These are phyloP conservation scores for Oophaga pumilio DNA, from an alignment of 2,113 vertebrate genomes.

Conservation along the genomic window DNA sequence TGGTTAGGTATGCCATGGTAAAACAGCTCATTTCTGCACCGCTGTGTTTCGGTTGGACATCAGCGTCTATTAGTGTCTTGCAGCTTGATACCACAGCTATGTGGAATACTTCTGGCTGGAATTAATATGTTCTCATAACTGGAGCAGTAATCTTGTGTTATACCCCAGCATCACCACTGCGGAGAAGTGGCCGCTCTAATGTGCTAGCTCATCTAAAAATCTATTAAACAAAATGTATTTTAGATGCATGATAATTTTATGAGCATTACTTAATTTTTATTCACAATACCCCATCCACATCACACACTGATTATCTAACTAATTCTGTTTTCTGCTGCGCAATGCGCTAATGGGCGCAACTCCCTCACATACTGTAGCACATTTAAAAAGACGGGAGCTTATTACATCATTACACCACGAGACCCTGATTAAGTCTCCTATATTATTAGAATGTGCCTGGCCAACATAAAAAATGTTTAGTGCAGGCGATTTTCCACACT, in stretches of 20 bases:
- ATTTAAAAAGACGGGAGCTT: slow-evolving; percentile 13
- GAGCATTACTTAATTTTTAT: slow-evolving; percentile 55
- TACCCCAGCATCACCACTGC: slow-evolving; percentile 14
- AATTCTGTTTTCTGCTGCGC: slow-evolving; percentile 21
- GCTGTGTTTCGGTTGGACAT: neutral
- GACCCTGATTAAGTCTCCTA: slow-evolving; percentile 32
- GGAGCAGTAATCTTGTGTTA: neutral
- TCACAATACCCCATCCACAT: slow-evolving; percentile 52
- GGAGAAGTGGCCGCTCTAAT: slow-evolving; percentile 32
- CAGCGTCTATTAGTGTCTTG: neutral
- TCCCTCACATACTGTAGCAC: slow-evolving; percentile 17
- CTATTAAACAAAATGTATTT: slow-evolving; percentile 53
- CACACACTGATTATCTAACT: slow-evolving; percentile 42
- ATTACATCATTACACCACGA: slow-evolving; percentile 43
- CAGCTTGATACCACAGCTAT: neutral
- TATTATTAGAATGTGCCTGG: slow-evolving; percentile 39
- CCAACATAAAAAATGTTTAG: slow-evolving; percentile 49
- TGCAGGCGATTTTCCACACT: slow-evolving; percentile 10
- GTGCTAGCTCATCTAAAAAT: slow-evolving; percentile 40
- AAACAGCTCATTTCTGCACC: neutral
- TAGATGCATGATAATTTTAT: slow-evolving; percentile 44
- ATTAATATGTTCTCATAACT: slow-evolving; percentile 37
- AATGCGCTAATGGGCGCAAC: slow-evolving; percentile 18
- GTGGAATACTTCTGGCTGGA: neutral
- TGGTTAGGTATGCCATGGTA: neutral